phyloP scores from a whole-genome alignment of 2,113 vertebrate species.

The Falco punctatus region DNA sequence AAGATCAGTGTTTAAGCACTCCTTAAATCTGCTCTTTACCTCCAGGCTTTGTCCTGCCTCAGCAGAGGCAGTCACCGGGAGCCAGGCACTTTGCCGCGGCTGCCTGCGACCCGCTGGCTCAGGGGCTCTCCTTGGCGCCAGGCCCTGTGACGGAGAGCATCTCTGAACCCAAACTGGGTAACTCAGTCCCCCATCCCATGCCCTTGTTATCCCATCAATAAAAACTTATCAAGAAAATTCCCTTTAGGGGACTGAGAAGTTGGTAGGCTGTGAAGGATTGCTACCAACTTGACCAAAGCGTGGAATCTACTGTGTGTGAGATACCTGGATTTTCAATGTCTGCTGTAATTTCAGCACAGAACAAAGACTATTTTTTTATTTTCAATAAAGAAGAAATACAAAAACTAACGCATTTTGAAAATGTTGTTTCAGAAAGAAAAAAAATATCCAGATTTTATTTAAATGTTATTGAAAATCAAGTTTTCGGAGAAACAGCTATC shows the following conservation, averaged over 20 bases:
- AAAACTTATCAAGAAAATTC: not conserved
- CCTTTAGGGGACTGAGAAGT: not conserved
- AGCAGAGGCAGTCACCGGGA: not conserved
- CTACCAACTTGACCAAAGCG: not conserved
- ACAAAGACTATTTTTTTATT: not conserved
- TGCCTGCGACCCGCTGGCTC: not conserved
- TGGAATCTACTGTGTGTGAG: not conserved
- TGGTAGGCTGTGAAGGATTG: not conserved
- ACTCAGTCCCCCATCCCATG: not conserved
- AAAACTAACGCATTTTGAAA: not conserved
- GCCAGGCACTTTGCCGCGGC: not conserved
- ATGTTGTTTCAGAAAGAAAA: not conserved
- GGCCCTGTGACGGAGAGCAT: fast-evolving
- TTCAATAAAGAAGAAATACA: not conserved
- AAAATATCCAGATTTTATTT: not conserved
- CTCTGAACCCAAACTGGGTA: not conserved
- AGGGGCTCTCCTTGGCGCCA: not conserved
- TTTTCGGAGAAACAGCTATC: not conserved
- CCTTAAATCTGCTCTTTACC: constrained; percentile 6
- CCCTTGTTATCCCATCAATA: not conserved
- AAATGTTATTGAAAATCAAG: not conserved
- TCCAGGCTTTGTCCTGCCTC: constrained; percentile 7
- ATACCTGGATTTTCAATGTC: not conserved
- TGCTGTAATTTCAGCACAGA: not conserved
- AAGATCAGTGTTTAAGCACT: not conserved